Evolutionary conservation across 2,888 invertebrate genomes (phyloP), one percentile per base, ranked within the genome.

Genomic region (Athalia circularis): DNA sequence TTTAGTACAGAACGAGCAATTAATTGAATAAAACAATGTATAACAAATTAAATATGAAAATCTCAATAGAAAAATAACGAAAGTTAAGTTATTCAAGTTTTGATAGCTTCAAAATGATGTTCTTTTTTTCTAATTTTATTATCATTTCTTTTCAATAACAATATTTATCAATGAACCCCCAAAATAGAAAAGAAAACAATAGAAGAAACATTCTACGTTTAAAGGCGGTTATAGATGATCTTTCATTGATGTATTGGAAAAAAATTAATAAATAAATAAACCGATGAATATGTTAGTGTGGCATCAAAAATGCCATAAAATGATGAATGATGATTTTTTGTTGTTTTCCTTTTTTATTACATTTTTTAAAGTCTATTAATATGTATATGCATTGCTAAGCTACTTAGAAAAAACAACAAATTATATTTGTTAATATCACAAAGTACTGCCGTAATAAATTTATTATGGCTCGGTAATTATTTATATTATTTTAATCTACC

Each of bases 391-490:
- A 75, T 78, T 61, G 72, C 68, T 57, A 72, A 77, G 48, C 65
- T 62, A 79, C 77, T 59, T 79, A 77, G 76, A 67, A 82, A 79
- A 77, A 82, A 81, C 81, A 82, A 82, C 80, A 84, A 83, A 86
- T 83, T 80, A 85, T 83, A 84, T 83, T 82, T 84, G 82, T 87
- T 87, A 86, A 86, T 88, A 88, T 88, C 87, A 88, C 86, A 88
- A 87, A 84, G 80, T 85, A 84, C 85, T 85, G 85, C 84, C 83
- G 80, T 82, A 83, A 76, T 50, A 81, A 45, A 61, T 77, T 79
- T 78, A 65, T 78, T 78, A 77, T 79, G 77, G 72, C 80, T 74
- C 79, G 72, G 78, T 74, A 74, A 59, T 61, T 59, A 61, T 74
- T 74, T 29, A 29, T 48, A 74, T 74, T 61, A 72, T 45, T 78